Conservation (phyloP, 1,140 invertebrate species). For the Parapsyche elsis region DNA sequence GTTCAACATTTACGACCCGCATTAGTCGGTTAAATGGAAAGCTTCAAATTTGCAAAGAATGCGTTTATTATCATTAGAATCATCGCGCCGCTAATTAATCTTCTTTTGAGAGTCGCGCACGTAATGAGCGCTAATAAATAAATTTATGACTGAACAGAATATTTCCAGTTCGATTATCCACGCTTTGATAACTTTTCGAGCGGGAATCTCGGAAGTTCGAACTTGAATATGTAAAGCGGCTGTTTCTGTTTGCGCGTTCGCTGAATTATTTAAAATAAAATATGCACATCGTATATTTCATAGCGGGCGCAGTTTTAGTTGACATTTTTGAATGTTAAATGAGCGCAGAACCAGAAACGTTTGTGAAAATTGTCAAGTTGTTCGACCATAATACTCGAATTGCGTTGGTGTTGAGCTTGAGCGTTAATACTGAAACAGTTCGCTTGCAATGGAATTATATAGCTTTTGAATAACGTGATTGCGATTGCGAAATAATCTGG, state of each 20-base stretch:
- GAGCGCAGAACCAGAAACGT: constrained; percentile 12
- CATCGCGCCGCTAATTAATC: too few relatives aligned
- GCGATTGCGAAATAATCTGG: too few relatives aligned
- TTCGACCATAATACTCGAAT: neutral
- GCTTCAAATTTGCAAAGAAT: too few relatives aligned
- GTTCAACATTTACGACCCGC: too few relatives aligned
- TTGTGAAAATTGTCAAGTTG: constrained; percentile 10
- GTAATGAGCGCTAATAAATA: too few relatives aligned
- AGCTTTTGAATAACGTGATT: too few relatives aligned
- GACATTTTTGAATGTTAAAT: constrained; percentile 28
- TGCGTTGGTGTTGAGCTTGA: constrained; percentile 30
- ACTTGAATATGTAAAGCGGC: neutral
- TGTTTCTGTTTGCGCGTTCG: neutral
- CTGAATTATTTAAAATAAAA: constrained; percentile 18
- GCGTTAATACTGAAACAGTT: neutral
- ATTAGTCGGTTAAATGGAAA: too few relatives aligned
- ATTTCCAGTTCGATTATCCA: too few relatives aligned
- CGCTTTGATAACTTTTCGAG: too few relatives aligned
- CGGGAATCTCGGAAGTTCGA: neutral
- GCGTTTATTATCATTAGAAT: too few relatives aligned
- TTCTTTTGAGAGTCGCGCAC: too few relatives aligned
- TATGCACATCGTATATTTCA: constrained; percentile 13
- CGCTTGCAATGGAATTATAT: neutral
- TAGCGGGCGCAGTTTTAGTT: constrained; percentile 5
- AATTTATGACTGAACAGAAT: too few relatives aligned